A percentile compares a stretch with the other conserved stretches of the same genome.
Conservation (phyloP, 2,888 invertebrate species). For the Acanthosoma haemorrhoidale region DNA sequence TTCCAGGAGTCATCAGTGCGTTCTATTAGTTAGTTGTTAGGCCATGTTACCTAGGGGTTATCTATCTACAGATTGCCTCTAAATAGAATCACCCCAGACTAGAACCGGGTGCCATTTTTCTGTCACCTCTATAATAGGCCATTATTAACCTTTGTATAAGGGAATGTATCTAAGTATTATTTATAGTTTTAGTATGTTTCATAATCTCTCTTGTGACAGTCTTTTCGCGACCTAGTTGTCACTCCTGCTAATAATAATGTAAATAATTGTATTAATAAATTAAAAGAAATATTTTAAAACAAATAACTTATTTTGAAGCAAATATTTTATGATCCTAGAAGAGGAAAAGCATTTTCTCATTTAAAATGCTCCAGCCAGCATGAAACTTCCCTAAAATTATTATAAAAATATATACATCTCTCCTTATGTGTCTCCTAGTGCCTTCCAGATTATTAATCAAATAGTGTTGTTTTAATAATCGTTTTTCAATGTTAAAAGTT, state of each 20-base stretch:
- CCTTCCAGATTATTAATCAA: constrained; percentile 6
- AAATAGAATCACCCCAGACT: no score
- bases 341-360: neutral
- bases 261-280: neutral
- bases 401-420: neutral
- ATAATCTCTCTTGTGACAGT: no score
- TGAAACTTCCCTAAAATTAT: neutral
- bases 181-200: no score
- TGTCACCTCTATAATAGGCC: no score
- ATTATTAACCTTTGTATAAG: no score
- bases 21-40: no score
- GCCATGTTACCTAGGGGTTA: no score
- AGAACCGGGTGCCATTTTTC: no score
- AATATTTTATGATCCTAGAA: neutral
- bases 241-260: neutral
- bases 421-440: constrained; percentile 11
- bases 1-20: no score
- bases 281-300: neutral
- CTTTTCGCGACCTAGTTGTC: no score
- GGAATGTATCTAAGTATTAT: no score
- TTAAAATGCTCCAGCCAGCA: neutral
- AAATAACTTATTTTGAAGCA: neutral
- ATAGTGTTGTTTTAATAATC: neutral
- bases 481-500: neutral
- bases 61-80: no score